Conservation (phyloP, 2,113 vertebrate species). For the Microtus ochrogaster region DNA sequence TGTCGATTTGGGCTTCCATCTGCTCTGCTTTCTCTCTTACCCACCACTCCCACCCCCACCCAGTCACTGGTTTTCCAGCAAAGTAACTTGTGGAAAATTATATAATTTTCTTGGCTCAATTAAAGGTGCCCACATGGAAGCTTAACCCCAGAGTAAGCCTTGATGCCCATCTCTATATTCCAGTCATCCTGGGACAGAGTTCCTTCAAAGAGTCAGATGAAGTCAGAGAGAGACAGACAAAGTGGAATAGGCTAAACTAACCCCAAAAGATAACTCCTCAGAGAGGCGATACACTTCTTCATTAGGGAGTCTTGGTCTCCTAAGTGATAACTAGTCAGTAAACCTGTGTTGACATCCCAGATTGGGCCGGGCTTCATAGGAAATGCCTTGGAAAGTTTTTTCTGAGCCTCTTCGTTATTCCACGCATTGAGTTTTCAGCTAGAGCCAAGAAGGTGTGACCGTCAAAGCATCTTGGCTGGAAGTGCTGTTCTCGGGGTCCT, state of each 20-base stretch:
- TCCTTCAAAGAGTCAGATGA: background rate
- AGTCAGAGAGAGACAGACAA: background rate
- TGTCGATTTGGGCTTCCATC: conserved; percentile 38
- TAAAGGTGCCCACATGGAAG: background rate
- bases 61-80: conserved; percentile 38
- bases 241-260: background rate
- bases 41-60: background rate
- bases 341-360: background rate
- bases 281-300: background rate
- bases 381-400: background rate
- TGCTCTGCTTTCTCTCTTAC: conserved; percentile 40
- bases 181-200: background rate
- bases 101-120: conserved; percentile 4
- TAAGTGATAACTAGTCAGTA: conserved; percentile 1
- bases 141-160: background rate
- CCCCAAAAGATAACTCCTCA: background rate
- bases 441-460: background rate
- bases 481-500: background rate
- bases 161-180: background rate
- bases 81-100: conserved; percentile 51
- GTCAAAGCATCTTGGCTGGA: background rate
- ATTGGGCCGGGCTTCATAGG: background rate
- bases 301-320: background rate
- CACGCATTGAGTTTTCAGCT: background rate
- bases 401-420: background rate